Conservation (phyloP, 2,888 invertebrate species). For the Acrobeloides nanus region DNA sequence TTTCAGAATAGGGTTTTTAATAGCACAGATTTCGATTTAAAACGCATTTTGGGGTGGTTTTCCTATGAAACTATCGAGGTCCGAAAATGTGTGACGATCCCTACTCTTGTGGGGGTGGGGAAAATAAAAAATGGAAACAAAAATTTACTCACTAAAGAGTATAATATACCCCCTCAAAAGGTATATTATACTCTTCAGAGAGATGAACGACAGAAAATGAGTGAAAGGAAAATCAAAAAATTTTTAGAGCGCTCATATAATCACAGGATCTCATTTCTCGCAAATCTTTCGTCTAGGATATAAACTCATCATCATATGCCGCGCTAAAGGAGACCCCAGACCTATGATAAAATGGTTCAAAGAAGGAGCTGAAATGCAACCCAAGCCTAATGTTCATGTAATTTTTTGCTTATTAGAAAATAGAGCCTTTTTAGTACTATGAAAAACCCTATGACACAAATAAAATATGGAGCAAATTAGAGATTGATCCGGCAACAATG, state of each 20-base stretch:
- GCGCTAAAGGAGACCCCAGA: constrained; percentile 78
- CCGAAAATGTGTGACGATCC: no score
- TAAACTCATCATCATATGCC: constrained; percentile 84
- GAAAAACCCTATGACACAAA: constrained; percentile 35
- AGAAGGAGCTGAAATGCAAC: constrained; percentile 81
- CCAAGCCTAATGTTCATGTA: constrained; percentile 50
- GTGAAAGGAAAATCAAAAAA: background rate
- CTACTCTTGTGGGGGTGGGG: no score
- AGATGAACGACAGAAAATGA: background rate
- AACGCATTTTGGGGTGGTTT: no score
- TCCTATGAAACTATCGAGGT: no score
- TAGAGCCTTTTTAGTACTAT: constrained; percentile 29
- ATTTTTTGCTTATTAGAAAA: constrained; percentile 11
- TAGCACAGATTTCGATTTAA: no score
- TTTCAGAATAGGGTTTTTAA: no score
- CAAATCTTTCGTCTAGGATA: constrained; percentile 66
- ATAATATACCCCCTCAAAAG: no score
- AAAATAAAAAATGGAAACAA: no score
- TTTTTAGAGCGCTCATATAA: constrained; percentile 49
- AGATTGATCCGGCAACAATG: constrained; percentile 53
- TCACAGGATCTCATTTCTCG: constrained; percentile 50
- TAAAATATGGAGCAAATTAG: constrained; percentile 51
- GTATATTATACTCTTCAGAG: no score
- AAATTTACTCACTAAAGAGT: no score
- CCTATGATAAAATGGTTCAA: constrained; percentile 93